Percentiles rank a stretch among this genome's conserved stretches.
Conservation (phyloP, 2,888 invertebrate genomes). For the Malthinus flaveolus region DNA sequence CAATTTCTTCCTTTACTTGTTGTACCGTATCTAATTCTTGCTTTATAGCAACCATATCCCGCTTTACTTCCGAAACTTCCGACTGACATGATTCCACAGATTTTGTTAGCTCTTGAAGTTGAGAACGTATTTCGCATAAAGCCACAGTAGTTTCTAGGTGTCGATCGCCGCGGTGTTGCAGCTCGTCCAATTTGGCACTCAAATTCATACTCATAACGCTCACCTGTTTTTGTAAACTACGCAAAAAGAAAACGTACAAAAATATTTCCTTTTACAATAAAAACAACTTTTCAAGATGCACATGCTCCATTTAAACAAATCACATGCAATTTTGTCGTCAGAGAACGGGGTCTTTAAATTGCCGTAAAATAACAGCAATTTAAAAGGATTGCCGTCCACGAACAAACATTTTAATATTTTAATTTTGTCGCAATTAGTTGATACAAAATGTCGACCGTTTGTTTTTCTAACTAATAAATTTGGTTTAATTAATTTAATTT, state of each 20-base stretch:
- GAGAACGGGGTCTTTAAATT: too few species aligned
- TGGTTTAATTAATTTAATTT: too few species aligned
- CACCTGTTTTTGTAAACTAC: conserved; percentile 96
- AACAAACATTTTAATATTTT: too few species aligned
- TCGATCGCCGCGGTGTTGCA: conserved; percentile 79
- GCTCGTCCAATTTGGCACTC: conserved; percentile 91
- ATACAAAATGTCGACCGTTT: too few species aligned
- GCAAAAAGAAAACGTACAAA: conserved; percentile 14
- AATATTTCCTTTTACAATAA: conserved; percentile 4
- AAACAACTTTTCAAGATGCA: neutral
- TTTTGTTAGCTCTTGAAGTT: conserved; percentile 91
- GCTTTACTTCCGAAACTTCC: conserved; percentile 90
- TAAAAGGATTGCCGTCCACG: too few species aligned
- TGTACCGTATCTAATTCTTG: conserved; percentile 92
- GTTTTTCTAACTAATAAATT: too few species aligned
- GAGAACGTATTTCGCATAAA: conserved; percentile 89
- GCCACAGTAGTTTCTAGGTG: conserved; percentile 93
- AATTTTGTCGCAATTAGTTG: too few species aligned
- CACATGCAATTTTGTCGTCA: too few species aligned
- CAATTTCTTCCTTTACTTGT: conserved; percentile 93
- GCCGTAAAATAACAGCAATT: too few species aligned
- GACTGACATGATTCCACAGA: conserved; percentile 94
- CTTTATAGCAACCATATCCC: conserved; percentile 94
- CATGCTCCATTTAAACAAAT: neutral
- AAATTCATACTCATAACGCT: conserved; percentile 97